Percentiles rank a stretch among this genome's conserved stretches.
Evolutionary conservation across 2,797 vertebrate genomes (phyloP).

Genomic region (Simalia tracyae): DNA sequence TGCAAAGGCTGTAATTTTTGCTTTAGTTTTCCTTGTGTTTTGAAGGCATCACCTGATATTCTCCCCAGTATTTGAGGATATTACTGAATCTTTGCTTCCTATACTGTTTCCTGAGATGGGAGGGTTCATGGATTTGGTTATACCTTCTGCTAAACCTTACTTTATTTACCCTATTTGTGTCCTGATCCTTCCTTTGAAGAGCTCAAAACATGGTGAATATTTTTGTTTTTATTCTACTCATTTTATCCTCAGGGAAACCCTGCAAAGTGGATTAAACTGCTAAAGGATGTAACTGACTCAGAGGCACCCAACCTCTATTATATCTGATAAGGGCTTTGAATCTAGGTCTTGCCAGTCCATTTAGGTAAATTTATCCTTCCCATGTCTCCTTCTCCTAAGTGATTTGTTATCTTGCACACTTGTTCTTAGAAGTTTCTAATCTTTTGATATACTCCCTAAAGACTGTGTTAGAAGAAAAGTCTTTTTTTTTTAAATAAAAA

Average conservation of each 20-base stretch:
- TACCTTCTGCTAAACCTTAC: background rate
- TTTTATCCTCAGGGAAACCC: background rate
- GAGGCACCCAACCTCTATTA: background rate
- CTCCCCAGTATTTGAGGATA: background rate
- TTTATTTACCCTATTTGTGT: background rate
- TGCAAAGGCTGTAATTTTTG: background rate
- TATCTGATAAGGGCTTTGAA: background rate
- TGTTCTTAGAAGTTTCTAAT: conserved; percentile 15
- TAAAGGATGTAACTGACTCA: background rate
- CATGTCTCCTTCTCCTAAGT: background rate
- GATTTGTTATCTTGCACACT: background rate
- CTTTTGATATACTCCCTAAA: background rate
- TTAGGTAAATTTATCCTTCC: background rate
- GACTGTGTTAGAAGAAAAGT: conserved; percentile 32
- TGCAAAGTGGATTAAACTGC: background rate
- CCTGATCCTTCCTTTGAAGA: background rate
- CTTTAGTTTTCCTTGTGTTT: background rate
- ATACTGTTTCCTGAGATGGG: background rate
- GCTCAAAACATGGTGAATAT: background rate
- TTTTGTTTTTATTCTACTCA: background rate
- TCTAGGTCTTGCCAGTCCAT: background rate
- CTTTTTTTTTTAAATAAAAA: conserved; percentile 3
- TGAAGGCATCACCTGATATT: background rate
- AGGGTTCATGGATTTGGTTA: background rate
- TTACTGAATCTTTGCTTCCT: background rate